These are phyloP conservation scores for Eupithecia insigniata DNA, from an alignment of 2,888 invertebrate genomes.

Conservation along the genomic window DNA sequence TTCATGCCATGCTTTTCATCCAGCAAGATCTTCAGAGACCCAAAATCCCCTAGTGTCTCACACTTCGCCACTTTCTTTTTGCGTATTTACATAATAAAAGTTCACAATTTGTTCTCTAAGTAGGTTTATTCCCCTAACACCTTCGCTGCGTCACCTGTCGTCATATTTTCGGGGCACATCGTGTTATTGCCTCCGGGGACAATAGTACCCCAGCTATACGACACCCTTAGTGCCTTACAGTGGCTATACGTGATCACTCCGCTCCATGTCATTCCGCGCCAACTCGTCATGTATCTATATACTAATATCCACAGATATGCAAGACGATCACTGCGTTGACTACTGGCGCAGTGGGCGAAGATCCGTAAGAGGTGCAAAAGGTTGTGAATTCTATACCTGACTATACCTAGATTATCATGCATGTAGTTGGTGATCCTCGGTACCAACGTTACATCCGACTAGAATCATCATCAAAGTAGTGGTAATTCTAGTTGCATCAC, in stretches of 20 bases:
- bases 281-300: neutral
- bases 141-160: conserved; percentile 40
- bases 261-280: neutral
- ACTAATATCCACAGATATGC: neutral
- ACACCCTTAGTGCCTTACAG: conserved; percentile 1
- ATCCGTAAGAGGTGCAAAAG: neutral
- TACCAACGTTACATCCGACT: too few relatives aligned
- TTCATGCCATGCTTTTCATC: neutral
- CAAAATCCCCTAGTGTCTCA: conserved; percentile 6
- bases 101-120: conserved; percentile 18
- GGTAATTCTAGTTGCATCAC: too few relatives aligned
- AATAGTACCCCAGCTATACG: conserved; percentile 1
- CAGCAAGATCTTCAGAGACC: neutral
- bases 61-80: conserved; percentile 6
- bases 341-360: too few relatives aligned
- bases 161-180: conserved; percentile 53
- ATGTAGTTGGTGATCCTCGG: too few relatives aligned
- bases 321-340: neutral
- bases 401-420: too few relatives aligned
- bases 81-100: conserved; percentile 14
- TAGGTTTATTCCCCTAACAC: conserved; percentile 31
- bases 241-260: neutral
- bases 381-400: neutral
- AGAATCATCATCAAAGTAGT: too few relatives aligned
- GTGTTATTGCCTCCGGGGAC: conserved; percentile 3